Evolutionary conservation across 2,797 vertebrate genomes (phyloP), one percentile per base, ranked within the genome.

Genomic region (Lagodon rhomboides): DNA sequence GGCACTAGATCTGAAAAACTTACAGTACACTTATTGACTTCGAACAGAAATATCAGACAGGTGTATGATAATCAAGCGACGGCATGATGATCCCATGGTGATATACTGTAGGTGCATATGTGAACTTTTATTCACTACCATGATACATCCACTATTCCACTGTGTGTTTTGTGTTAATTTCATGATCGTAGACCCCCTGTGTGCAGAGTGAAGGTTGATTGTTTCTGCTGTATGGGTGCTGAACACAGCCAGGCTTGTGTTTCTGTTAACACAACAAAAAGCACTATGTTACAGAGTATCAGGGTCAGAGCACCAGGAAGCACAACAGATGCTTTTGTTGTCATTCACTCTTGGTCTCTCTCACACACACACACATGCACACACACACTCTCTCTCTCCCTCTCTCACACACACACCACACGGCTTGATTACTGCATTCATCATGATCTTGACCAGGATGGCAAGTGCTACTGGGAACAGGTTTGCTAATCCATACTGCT

Each of bases 391-490:
- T 63, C 54, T 27, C 22, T 4, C 61, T 23, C 49, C 17, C 61
- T n/a, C 49, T 20, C 63, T 44, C 27, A 16, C 56, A 25, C 58
- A 49, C 44, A 23, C 62, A 11, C 20, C 64, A 61, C 66, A 65
- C 22, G 22, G 78, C 9, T 71, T 53, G 30, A 77, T 84, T 84
- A 89, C 83, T 86, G 89, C 83, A 86, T 91, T 86, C 63, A 81
- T 72, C 60, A 27, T 79, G 74, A 70, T 83, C 60, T 87, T 87
- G 46, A 82, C 83, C 87, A 61, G 61, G 66, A 81, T 83, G 86
- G 81, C 83, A 90, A 92, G 93, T 93, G 94, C 93, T 93, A 91
- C 89, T 82, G 73, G 69, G 77, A 91, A 84, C 76, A 74, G 77
- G 69, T 58, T 58, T 84, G 73, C 71, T 88, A 82, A 87, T 85